These are phyloP conservation scores for Silurus meridionalis DNA, from an alignment of 2,113 vertebrate species.

Conservation along the genomic window DNA sequence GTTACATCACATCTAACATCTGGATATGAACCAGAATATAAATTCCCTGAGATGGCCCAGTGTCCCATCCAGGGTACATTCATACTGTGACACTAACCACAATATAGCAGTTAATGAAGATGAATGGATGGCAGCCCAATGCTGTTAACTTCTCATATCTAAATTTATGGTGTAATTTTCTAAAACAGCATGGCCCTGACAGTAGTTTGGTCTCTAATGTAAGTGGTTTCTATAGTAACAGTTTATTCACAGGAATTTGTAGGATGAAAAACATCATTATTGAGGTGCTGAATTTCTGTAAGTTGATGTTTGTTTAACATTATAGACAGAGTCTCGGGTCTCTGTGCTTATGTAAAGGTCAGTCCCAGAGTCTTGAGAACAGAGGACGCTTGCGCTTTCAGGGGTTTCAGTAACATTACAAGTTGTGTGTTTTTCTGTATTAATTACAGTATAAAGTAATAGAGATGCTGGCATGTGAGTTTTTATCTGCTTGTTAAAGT, in stretches of 20 bases:
- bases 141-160: background rate
- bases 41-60: background rate
- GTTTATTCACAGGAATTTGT: background rate
- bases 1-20: background rate
- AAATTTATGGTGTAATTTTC: background rate
- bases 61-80: background rate
- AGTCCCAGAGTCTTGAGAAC: background rate
- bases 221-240: background rate
- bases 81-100: background rate
- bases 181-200: background rate
- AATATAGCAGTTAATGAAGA: background rate
- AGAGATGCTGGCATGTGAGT: background rate
- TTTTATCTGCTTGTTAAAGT: background rate
- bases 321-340: background rate
- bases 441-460: background rate
- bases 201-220: background rate
- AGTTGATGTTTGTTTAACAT: background rate
- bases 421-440: background rate
- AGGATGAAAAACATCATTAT: background rate
- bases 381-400: background rate
- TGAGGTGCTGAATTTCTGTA: background rate
- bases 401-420: background rate
- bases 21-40: background rate
- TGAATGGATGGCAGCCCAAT: background rate
- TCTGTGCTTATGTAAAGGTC: background rate